These are phyloP conservation scores for Andrena camellia DNA, from an alignment of 2,888 invertebrate species.

Conservation along the genomic window DNA sequence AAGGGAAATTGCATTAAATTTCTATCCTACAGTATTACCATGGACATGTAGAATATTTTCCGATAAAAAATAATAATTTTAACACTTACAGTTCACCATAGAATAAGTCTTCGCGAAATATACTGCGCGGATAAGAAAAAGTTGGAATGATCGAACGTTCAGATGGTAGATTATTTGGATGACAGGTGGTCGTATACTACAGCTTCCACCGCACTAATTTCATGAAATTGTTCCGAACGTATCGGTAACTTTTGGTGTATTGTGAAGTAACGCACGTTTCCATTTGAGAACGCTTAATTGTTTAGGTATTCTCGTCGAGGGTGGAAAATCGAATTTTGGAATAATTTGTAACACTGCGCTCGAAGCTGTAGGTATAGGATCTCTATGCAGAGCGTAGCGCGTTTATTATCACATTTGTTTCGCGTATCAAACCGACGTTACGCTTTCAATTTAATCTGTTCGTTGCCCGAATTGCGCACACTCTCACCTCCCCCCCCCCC, in stretches of 20 bases:
- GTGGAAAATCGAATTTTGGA: constrained; percentile 44
- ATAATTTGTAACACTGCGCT: constrained; percentile 51
- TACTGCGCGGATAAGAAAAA: no score
- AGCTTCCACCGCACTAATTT: not conserved
- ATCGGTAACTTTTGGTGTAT: not conserved
- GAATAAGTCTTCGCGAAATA: no score
- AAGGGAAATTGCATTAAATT: no score
- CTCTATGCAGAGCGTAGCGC: constrained; percentile 12
- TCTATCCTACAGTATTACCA: no score
- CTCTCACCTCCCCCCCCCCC: not conserved
- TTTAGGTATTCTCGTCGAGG: constrained; percentile 10
- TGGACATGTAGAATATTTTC: no score
- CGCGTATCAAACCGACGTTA: constrained; percentile 50
- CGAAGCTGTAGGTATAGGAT: constrained; percentile 24
- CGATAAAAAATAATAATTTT: no score
- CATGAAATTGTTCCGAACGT: not conserved
- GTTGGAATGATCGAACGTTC: not conserved
- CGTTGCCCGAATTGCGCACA: constrained; percentile 25
- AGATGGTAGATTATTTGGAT: not conserved
- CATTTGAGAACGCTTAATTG: constrained; percentile 18
- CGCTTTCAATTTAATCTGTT: constrained; percentile 47
- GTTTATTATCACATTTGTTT: constrained; percentile 63
- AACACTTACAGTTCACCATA: no score
- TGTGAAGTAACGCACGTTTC: constrained; percentile 6
- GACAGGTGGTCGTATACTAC: no score